Conservation (phyloP, 2,888 invertebrate species). For the Furcula furcula region DNA sequence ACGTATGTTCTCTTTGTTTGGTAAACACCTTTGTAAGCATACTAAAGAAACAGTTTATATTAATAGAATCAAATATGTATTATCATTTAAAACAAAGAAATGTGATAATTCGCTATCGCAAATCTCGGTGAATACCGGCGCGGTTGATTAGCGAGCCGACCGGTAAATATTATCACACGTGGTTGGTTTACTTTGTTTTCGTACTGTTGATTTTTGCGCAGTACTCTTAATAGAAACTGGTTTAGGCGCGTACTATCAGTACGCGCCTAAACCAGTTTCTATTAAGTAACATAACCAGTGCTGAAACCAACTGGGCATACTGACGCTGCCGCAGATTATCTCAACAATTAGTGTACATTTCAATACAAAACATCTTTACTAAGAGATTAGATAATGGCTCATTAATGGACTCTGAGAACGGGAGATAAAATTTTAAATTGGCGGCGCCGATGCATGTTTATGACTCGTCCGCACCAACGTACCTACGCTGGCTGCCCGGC, state of each 20-base stretch:
- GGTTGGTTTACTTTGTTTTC: constrained; percentile 39
- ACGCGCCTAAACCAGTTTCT: too few species aligned
- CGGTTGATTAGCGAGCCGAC: constrained; percentile 30
- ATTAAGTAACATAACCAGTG: constrained; percentile 30
- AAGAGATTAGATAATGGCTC: too few species aligned
- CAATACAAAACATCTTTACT: too few species aligned
- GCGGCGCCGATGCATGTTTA: constrained; percentile 28
- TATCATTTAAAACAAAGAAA: constrained; percentile 6
- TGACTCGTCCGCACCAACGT: constrained; percentile 12
- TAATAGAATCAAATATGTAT: too few species aligned
- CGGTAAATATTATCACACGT: constrained; percentile 41
- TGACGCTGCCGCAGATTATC: constrained; percentile 14
- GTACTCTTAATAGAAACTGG: constrained; percentile 42
- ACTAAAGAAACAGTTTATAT: too few species aligned
- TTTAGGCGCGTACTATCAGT: constrained; percentile 44
- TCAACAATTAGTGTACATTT: too few species aligned
- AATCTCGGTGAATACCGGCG: constrained; percentile 17
- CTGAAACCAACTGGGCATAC: constrained; percentile 23
- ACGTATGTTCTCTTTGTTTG: too few species aligned
- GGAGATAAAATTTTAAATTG: too few species aligned
- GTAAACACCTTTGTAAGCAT: too few species aligned
- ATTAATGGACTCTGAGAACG: too few species aligned
- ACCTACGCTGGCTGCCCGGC: too few species aligned
- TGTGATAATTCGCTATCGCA: constrained; percentile 21
- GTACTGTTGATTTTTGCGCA: constrained; percentile 39